A percentile compares a stretch with the other conserved stretches of the same genome.
These are phyloP conservation scores for Pseudopipra pipra DNA, from an alignment of 2,113 vertebrate species.

Conservation along the genomic window DNA sequence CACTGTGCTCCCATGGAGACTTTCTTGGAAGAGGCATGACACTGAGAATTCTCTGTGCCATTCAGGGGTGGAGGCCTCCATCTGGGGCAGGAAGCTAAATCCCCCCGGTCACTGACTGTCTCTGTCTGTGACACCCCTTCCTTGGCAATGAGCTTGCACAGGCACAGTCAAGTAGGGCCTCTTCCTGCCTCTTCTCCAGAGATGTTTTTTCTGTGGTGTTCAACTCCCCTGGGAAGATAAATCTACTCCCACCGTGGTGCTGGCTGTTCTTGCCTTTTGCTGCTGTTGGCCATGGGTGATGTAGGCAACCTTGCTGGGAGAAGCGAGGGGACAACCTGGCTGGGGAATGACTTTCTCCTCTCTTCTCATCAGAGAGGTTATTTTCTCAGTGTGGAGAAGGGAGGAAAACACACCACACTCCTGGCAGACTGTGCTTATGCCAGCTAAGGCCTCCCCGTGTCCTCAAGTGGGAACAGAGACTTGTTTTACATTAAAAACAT, in stretches of 20 bases:
- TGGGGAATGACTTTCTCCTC: background rate
- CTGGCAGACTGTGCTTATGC: fast-evolving
- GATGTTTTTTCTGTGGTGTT: background rate
- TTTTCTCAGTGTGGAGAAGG: background rate
- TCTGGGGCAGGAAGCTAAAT: background rate
- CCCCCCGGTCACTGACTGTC: background rate
- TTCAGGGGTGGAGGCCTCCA: background rate
- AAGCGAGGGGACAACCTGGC: background rate
- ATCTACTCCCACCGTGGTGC: background rate
- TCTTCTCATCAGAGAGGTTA: background rate
- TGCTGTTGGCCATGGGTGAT: background rate
- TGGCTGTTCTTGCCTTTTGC: background rate
- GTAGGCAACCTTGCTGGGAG: background rate
- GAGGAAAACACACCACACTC: background rate
- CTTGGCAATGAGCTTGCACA: background rate
- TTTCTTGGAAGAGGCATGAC: background rate
- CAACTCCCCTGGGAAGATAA: background rate
- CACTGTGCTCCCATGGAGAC: background rate
- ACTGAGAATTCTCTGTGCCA: background rate
- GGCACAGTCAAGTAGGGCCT: background rate
- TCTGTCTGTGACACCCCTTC: too few relatives aligned
- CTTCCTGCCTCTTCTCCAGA: background rate
- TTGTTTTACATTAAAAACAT: background rate
- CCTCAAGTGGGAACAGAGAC: background rate
- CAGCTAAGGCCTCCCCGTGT: background rate